These are phyloP conservation scores for Eurystomus glaucurus DNA, from an alignment of 2,797 vertebrate genomes.

Conservation along the genomic window DNA sequence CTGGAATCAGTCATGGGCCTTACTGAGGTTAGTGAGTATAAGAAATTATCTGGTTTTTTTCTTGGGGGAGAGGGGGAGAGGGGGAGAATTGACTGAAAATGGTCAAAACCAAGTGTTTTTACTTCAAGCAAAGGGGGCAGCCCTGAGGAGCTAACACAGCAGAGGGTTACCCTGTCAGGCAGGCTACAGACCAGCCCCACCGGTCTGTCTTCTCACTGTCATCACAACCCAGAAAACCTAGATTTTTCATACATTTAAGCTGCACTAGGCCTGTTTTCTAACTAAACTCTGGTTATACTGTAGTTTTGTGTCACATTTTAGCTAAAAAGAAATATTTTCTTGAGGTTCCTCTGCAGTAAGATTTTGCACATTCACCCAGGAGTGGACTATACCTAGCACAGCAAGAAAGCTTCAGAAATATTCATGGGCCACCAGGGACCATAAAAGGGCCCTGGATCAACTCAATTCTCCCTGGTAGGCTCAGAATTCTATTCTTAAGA, in stretches of 20 bases:
- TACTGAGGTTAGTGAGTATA: background rate
- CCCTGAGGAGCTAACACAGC: background rate
- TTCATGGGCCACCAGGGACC: background rate
- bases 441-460: background rate
- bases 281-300: background rate
- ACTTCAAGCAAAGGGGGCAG: background rate
- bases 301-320: background rate
- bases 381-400: background rate
- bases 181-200: background rate
- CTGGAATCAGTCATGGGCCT: background rate
- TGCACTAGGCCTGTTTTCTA: background rate
- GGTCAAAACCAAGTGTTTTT: background rate
- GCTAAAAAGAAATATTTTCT: background rate
- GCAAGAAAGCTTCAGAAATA: background rate
- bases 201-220: background rate
- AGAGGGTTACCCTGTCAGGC: background rate
- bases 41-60: accelerated
- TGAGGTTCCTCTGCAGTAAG: background rate
- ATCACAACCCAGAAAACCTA: accelerated
- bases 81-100: too few species aligned
- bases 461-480: background rate
- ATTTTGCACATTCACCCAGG: background rate
- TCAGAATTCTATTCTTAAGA: background rate
- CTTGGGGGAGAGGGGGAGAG: too few species aligned
- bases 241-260: background rate